These are phyloP conservation scores for Gopherus flavomarginatus DNA, from an alignment of 2,113 vertebrate genomes.

Conservation along the genomic window DNA sequence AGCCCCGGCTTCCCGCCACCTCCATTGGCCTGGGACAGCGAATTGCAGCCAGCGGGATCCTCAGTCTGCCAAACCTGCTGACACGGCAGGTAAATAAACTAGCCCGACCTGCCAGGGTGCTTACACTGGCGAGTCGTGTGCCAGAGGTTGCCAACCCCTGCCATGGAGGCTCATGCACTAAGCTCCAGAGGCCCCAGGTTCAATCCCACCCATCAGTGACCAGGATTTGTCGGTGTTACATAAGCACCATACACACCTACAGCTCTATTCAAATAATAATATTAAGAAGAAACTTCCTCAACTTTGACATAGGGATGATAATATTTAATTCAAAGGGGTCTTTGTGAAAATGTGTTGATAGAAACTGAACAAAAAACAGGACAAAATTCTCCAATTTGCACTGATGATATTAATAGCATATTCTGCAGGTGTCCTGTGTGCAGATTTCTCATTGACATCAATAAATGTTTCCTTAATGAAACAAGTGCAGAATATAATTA, in stretches of 20 bases:
- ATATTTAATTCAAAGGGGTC: background rate
- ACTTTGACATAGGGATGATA: conserved; percentile 1
- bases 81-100: too few species aligned
- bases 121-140: too few species aligned
- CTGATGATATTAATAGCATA: background rate
- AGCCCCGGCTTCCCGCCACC: too few species aligned
- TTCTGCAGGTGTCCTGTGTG: conserved; percentile 1
- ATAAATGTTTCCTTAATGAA: conserved; percentile 26
- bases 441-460: conserved; percentile 18
- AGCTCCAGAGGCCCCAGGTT: too few species aligned
- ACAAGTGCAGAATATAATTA: conserved; percentile 26
- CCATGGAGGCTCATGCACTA: too few species aligned
- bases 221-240: too few species aligned
- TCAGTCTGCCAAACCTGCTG: too few species aligned
- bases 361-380: background rate
- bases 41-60: too few species aligned
- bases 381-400: background rate
- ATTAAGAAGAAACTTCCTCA: background rate
- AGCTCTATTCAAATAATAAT: background rate
- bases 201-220: too few species aligned
- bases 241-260: background rate
- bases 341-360: background rate
- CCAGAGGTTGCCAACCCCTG: too few species aligned
- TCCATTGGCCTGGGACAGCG: too few species aligned
- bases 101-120: too few species aligned